Percentiles rank a stretch among this genome's conserved stretches.
Conservation (phyloP, 2,888 invertebrate species). For the Crossocerus cetratus region DNA sequence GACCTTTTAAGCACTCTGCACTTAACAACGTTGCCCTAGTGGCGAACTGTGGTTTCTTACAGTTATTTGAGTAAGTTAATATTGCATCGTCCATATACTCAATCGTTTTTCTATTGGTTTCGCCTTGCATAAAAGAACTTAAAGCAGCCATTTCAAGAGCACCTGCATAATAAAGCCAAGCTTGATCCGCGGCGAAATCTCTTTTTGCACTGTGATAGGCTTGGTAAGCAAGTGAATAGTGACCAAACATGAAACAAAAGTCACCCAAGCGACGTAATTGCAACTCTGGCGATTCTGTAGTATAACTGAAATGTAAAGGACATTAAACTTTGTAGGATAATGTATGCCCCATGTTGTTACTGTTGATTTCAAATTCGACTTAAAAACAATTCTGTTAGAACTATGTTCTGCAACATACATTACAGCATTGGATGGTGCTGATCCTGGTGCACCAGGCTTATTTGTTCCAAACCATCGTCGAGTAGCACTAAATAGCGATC, state of each 20-base stretch:
- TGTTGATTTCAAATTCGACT: neutral
- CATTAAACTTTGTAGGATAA: constrained; percentile 41
- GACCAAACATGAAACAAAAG: constrained; percentile 96
- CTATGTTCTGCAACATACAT: constrained; percentile 80
- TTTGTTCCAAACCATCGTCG: constrained; percentile 96
- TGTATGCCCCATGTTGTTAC: constrained; percentile 16
- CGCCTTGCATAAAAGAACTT: constrained; percentile 92
- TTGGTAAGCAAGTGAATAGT: constrained; percentile 94
- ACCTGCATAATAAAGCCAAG: constrained; percentile 98
- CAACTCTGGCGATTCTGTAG: constrained; percentile 91
- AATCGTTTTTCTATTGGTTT: constrained; percentile 86
- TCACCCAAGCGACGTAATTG: constrained; percentile 96
- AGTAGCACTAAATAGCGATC: constrained; percentile 95
- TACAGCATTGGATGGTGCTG: constrained; percentile 86
- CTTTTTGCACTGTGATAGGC: constrained; percentile 97
- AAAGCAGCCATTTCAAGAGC: constrained; percentile 97
- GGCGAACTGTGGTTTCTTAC: constrained; percentile 95
- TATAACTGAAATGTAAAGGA: constrained; percentile 81
- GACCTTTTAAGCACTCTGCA: constrained; percentile 89
- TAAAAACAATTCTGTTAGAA: too few species aligned
- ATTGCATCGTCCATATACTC: constrained; percentile 98
- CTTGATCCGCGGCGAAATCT: constrained; percentile 97
- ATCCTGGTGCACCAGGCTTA: constrained; percentile 85
- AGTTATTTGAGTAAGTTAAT: constrained; percentile 91
- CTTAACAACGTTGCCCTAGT: constrained; percentile 94